phyloP scores from a whole-genome alignment of 1,140 invertebrate genomes.

The Orius laevigatus region DNA sequence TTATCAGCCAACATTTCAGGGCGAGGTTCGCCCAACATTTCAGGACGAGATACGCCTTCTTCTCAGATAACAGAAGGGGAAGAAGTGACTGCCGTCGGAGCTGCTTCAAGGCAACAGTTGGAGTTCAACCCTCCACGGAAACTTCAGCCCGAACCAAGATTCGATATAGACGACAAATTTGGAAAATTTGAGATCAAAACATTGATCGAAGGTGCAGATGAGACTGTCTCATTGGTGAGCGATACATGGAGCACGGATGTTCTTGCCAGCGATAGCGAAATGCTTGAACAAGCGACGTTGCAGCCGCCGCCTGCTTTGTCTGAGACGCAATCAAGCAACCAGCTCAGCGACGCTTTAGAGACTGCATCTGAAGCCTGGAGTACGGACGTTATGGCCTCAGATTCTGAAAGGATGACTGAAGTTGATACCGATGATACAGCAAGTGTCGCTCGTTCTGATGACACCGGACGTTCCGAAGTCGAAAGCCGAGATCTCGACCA shows the following conservation, averaged over 20 bases:
- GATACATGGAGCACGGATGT: conserved; percentile 98
- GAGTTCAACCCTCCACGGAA: conserved; percentile 25
- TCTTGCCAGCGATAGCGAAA: conserved; percentile 85
- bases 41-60: conserved; percentile 85
- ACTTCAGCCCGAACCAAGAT: conserved; percentile 41
- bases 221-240: conserved; percentile 86
- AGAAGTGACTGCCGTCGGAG: conserved; percentile 30
- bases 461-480: conserved; percentile 46
- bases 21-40: conserved; percentile 74
- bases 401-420: conserved; percentile 82
- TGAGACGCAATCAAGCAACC: conserved; percentile 12
- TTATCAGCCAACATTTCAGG: conserved; percentile 80
- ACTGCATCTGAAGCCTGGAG: conserved; percentile 94
- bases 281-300: conserved; percentile 41
- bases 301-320: conserved; percentile 23
- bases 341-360: conserved; percentile 56
- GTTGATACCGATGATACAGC: conserved; percentile 65
- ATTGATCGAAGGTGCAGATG: conserved; percentile 60
- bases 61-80: conserved; percentile 78
- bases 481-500: conserved; percentile 32
- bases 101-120: conserved; percentile 16
- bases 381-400: conserved; percentile 87
- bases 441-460: conserved; percentile 57
- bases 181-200: conserved; percentile 96
- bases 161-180: conserved; percentile 96